A percentile compares a stretch with the other conserved stretches of the same genome.
phyloP scores from a whole-genome alignment of 2,113 vertebrate species.

The Galeopterus variegatus region DNA sequence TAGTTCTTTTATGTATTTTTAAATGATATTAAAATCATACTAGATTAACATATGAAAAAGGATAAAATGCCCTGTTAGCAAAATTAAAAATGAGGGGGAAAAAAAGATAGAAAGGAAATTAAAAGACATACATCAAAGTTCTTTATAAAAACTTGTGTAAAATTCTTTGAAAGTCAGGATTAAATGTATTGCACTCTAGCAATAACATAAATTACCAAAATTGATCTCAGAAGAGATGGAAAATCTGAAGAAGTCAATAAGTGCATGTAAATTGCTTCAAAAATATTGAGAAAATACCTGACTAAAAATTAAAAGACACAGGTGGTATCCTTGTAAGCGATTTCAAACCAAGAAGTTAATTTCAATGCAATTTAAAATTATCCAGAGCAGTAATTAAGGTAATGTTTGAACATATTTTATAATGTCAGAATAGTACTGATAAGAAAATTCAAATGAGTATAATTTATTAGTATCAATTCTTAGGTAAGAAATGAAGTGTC shows the following conservation, averaged over 20 bases:
- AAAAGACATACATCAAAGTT: neutral
- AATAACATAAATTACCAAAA: slow-evolving; percentile 7
- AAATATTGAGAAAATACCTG: neutral
- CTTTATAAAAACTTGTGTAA: neutral
- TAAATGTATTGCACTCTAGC: neutral
- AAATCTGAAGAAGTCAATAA: slow-evolving; percentile 26
- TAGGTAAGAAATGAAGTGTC: neutral
- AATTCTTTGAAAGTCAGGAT: neutral
- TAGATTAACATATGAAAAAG: slow-evolving; percentile 16
- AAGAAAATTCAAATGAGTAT: slow-evolving; percentile 8
- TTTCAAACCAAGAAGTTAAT: slow-evolving; percentile 38
- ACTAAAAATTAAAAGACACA: slow-evolving; percentile 36
- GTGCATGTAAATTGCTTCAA: neutral
- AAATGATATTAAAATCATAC: neutral
- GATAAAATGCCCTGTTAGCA: neutral
- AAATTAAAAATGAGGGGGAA: slow-evolving; percentile 17
- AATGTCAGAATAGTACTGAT: neutral
- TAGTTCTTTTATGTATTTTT: neutral
- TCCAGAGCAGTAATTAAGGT: slow-evolving; percentile 11
- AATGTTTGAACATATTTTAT: slow-evolving; percentile 6
- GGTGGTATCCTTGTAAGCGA: neutral
- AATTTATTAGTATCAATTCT: slow-evolving; percentile 12
- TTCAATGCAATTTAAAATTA: slow-evolving; percentile 19
- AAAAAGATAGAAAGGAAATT: neutral
- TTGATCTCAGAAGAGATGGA: neutral